A percentile compares a stretch with the other conserved stretches of the same genome.
Conservation (phyloP, 2,113 vertebrate species). For the Atrichornis clamosus region DNA sequence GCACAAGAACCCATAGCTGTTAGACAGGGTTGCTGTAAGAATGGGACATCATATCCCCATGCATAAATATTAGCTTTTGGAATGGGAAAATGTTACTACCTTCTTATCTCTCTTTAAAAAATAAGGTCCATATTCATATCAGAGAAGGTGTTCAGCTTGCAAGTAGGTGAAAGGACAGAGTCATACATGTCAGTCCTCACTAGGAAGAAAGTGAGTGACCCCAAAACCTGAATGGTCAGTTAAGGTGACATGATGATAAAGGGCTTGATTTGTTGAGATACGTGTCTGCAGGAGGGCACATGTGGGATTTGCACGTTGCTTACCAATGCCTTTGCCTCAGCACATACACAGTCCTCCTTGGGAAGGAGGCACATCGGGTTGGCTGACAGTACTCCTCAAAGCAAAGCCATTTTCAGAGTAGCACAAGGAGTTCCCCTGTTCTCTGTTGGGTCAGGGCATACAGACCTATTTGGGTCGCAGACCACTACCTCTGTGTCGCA, state of each 20-base stretch:
- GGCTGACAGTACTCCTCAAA: neutral
- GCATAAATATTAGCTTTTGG: neutral
- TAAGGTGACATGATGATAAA: neutral
- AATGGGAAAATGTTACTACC: neutral
- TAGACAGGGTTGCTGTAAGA: neutral
- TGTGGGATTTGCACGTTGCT: neutral
- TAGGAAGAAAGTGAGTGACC: neutral
- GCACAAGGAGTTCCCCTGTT: neutral
- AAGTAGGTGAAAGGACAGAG: neutral
- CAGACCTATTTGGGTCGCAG: neutral
- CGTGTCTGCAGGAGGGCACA: rapidly evolving
- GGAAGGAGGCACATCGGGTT: rapidly evolving
- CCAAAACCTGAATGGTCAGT: neutral
- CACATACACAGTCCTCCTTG: neutral
- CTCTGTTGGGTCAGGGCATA: neutral
- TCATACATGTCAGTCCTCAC: neutral
- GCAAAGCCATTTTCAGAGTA: neutral
- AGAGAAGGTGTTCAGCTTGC: neutral
- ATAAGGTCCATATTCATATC: neutral
- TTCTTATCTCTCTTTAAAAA: neutral
- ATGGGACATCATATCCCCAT: neutral
- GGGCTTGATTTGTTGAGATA: neutral
- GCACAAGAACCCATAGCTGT: neutral
- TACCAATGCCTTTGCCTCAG: neutral
- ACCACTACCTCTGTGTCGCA: neutral